Evolutionary conservation across 2,113 vertebrate species (phyloP), one percentile per base, ranked within the genome.

Genomic region (Alethe castanea): DNA sequence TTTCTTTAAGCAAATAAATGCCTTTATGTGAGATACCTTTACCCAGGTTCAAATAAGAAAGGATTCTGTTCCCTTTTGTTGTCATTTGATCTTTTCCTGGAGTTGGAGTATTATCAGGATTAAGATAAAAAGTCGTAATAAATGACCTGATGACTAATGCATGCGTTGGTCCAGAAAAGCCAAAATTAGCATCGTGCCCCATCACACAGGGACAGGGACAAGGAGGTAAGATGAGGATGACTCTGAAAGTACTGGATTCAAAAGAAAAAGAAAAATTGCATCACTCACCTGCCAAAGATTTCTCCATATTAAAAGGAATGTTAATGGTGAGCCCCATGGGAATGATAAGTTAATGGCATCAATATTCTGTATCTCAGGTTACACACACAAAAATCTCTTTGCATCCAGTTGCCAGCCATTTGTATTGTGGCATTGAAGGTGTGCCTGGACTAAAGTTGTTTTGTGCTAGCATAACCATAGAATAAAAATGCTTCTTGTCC

Each of bases 131-230:
- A 78, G 24, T 50, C 1, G 0, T 74, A 82, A 83, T 81, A 81
- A 93, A 93, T 70, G 81, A 73, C 74, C 28, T 59, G 64, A 81
- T 96, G 96, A 97, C 71, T 95, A 96, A 95, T 92, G 79, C 76
- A 7, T 66, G 42, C 18, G 5, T 73, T 38, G 3, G 42, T 71
- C 42, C 64, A 56, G 64, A 42, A 71, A 31, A 94, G 48, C 72
- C 44, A 29, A 73, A 93, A 93, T 88, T 81, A 86, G n/a, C 67
- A 38, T 83, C 23, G 33, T 69, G 56, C 17, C 44, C 62, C 64
- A 65, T 47, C 54, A 42, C 53, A 47, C 64, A 66, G 72, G 80
- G 66, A 47, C 60, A 66, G 72, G 80, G 64, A 50, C 47, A 38
- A 31, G 60, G 71, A 38, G 62, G 81, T 84, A 73, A 90, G 56